A percentile compares a stretch with the other conserved stretches of the same genome.
Conservation (phyloP, 2,888 invertebrate species). For the Falcaria lacertinaria region DNA sequence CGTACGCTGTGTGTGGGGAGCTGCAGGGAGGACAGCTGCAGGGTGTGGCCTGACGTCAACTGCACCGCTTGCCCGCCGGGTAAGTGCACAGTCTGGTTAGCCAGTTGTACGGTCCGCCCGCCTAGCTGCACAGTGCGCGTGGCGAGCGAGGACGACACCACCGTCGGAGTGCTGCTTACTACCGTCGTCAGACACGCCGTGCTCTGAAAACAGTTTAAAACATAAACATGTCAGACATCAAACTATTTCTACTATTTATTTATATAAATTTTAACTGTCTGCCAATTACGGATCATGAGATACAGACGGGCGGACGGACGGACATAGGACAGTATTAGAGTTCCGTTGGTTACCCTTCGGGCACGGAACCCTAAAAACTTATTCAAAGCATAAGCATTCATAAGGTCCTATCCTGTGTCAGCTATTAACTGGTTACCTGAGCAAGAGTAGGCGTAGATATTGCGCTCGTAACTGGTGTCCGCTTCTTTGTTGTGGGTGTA, state of each 20-base stretch:
- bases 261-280: too few relatives aligned
- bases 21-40: constrained; percentile 55
- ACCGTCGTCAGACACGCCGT: constrained; percentile 40
- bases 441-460: constrained; percentile 46
- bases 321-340: too few relatives aligned
- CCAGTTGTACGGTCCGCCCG: constrained; percentile 60
- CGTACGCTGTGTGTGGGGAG: constrained; percentile 61
- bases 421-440: constrained; percentile 38
- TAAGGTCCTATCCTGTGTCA: background rate
- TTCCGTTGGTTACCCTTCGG: too few relatives aligned
- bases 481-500: constrained; percentile 47
- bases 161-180: constrained; percentile 45
- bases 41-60: constrained; percentile 44
- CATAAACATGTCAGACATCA: too few relatives aligned
- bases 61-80: constrained; percentile 48
- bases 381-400: too few relatives aligned
- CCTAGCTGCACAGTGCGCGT: constrained; percentile 60
- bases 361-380: too few relatives aligned
- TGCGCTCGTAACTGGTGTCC: constrained; percentile 35
- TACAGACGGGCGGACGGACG: too few relatives aligned
- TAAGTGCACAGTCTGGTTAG: constrained; percentile 53
- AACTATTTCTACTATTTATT: too few relatives aligned
- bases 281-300: too few relatives aligned
- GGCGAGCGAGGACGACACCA: constrained; percentile 37
- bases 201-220: constrained; percentile 37